These are phyloP conservation scores for Conus ventricosus DNA, from an alignment of 1,140 invertebrate species.

Conservation along the genomic window DNA sequence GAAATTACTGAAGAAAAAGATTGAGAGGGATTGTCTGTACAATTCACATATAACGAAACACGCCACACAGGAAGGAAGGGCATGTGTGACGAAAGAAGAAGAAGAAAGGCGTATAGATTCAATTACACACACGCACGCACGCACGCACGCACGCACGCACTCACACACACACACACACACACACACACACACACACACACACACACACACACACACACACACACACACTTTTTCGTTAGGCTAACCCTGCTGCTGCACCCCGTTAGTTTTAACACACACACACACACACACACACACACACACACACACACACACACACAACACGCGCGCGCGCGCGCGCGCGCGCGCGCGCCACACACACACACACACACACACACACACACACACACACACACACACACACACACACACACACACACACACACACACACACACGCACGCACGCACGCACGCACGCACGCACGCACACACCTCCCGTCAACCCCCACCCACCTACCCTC, in stretches of 20 bases:
- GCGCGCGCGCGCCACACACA: no score
- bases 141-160: not conserved
- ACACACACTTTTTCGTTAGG: no score
- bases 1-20: no score
- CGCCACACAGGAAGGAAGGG: no score
- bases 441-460: not conserved
- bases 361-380: constrained; percentile 17
- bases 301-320: constrained; percentile 16
- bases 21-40: no score
- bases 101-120: no score
- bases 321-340: no score
- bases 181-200: not conserved
- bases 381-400: constrained; percentile 19
- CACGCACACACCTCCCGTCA: not conserved
- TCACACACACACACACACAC: not conserved
- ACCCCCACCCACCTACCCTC: no score
- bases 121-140: not conserved
- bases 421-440: constrained; percentile 6
- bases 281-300: not conserved
- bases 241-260: no score
- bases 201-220: not conserved
- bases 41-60: no score
- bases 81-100: no score
- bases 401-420: constrained; percentile 25
- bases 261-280: no score